Conservation (phyloP, 1,140 invertebrate genomes). For the Drosophila carrolli region DNA sequence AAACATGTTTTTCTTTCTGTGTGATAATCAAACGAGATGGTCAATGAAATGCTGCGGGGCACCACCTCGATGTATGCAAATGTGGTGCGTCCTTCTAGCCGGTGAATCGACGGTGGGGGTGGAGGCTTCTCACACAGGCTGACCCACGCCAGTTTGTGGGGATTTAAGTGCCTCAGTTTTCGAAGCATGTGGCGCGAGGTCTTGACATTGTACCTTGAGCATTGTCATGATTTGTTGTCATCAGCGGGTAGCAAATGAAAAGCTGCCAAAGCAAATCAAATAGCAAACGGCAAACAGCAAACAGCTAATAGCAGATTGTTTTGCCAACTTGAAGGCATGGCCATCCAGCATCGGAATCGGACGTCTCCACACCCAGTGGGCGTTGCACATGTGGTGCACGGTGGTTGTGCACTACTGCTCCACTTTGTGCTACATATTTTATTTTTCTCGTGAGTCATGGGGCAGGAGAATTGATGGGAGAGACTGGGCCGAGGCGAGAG, state of each 20-base stretch:
- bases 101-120: background rate
- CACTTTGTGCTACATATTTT: conserved; percentile 24
- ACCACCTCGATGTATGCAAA: background rate
- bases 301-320: conserved; percentile 48
- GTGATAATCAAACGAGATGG: background rate
- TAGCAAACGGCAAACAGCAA: background rate
- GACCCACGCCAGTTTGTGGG: conserved; percentile 17
- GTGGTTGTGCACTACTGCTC: conserved; percentile 27
- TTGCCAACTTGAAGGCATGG: conserved; percentile 47
- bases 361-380: conserved; percentile 71
- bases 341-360: conserved; percentile 39
- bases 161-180: conserved; percentile 11
- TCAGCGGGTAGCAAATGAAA: conserved; percentile 55
- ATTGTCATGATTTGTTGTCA: conserved; percentile 69
- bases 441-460: conserved; percentile 45
- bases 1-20: background rate
- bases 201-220: conserved; percentile 79
- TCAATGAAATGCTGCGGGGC: background rate
- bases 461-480: conserved; percentile 8
- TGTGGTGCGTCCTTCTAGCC: conserved; percentile 6
- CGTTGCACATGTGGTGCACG: conserved; percentile 42
- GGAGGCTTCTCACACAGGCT: background rate
- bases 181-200: conserved; percentile 66
- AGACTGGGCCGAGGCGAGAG: background rate
- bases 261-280: conserved; percentile 68